Evolutionary conservation across 2,113 vertebrate species (phyloP), one percentile per base, ranked within the genome.

Genomic region (Myotis brandtii): DNA sequence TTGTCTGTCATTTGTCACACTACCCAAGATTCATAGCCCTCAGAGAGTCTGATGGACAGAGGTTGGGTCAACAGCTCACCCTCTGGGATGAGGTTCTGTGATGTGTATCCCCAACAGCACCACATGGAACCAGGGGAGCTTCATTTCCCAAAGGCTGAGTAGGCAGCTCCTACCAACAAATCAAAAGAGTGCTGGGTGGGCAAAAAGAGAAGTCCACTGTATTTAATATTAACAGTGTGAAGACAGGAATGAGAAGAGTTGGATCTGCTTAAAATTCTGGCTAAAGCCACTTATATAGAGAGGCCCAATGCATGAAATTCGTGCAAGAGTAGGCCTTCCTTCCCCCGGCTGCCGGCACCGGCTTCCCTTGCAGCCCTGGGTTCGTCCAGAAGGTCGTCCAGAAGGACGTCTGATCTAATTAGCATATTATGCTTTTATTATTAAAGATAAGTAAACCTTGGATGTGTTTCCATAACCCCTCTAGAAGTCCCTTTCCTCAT

Each of bases 201-300:
- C 13, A 37, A 18, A 75, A 86, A 23, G 34, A 64, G 25, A 88
- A 84, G 18, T 64, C 17, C 62, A 64, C 37, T 20, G 0, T 40
- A 69, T 43, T 81, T 62, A 30, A 21, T 30, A 34, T 46, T 64
- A 67, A 56, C 34, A 59, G 14, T 34, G 17, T 64, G 25, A 54
- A 56, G 73, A 93, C 66, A 56, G 21, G 62, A 90, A 93, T 87
- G 92, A 59, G 21, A 52, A 86, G 66, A 40, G 23, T 86, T 37
- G 37, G 20, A 11, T 69, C 25, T 82, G 18, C 64, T 86, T 67
- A 73, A 54, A 72, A 93, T 62, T 66, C 46, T n/a, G 14, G 11
- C n/a, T 56, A 81, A 67, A 77, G 46, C 80, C 46, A 50, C 27
- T 37, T 43, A 2, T 21, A 20, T 69, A 9, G 21, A 59, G 56